Evolutionary conservation across 2,113 vertebrate genomes (phyloP).

Genomic region (Corythaeola cristata): DNA sequence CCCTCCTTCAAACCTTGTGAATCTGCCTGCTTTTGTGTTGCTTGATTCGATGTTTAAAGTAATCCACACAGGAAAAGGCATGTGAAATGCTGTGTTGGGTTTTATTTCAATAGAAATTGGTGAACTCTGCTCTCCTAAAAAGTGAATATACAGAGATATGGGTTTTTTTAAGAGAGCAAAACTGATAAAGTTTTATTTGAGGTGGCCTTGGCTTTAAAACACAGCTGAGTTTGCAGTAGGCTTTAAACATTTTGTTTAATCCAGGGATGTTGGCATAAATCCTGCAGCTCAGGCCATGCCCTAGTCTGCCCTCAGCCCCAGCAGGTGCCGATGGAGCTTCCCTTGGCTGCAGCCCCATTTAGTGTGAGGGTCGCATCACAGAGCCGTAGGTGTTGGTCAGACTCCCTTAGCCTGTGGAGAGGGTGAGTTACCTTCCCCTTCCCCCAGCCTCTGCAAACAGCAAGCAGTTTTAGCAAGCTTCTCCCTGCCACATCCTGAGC

Average conservation of each 20-base stretch:
- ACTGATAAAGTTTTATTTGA: neutral
- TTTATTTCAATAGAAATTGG: neutral
- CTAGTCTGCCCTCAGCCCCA: neutral
- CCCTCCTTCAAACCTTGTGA: neutral
- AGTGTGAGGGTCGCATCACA: neutral
- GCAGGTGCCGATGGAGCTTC: neutral
- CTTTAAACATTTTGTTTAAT: neutral
- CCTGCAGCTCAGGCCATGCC: neutral
- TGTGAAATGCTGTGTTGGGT: neutral
- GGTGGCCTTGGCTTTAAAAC: neutral
- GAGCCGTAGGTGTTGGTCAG: neutral
- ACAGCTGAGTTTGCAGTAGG: neutral
- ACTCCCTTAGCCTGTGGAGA: neutral
- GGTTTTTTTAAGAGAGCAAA: neutral
- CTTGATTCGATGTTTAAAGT: neutral
- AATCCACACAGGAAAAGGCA: neutral
- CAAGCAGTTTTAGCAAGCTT: neutral
- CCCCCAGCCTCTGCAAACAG: neutral
- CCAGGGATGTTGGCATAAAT: neutral
- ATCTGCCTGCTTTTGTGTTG: neutral
- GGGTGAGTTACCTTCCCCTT: neutral
- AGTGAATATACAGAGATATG: neutral
- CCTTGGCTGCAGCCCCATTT: neutral
- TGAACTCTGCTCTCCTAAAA: neutral
- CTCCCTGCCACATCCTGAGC: neutral